Evolutionary conservation across 2,797 vertebrate species (phyloP).

Genomic region (Melanotaenia boesemani): DNA sequence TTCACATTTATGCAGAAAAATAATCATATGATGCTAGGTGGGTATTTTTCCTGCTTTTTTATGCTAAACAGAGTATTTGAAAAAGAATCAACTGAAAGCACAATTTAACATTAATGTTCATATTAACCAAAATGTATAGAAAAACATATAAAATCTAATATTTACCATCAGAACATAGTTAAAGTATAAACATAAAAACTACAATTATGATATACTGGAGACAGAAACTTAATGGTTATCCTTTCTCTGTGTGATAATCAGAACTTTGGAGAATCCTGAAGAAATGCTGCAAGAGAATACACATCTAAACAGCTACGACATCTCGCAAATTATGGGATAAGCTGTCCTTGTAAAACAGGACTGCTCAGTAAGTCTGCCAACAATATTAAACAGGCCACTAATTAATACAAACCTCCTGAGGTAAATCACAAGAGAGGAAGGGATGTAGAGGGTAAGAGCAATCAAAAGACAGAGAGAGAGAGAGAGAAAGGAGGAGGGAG

Average conservation of each 20-base stretch:
- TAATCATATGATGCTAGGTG: background rate
- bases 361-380: constrained; percentile 32
- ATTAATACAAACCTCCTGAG: constrained; percentile 75
- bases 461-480: constrained; percentile 46
- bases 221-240: too few species aligned
- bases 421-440: constrained; percentile 79
- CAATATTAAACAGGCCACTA: constrained; percentile 73
- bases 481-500: constrained; percentile 68
- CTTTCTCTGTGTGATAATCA: background rate
- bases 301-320: constrained; percentile 12
- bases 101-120: background rate
- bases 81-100: background rate
- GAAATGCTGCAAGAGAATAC: background rate
- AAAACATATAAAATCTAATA: background rate
- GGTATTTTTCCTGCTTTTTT: background rate
- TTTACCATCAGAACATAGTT: background rate
- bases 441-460: constrained; percentile 55
- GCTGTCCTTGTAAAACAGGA: constrained; percentile 12
- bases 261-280: background rate
- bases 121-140: background rate
- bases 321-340: constrained; percentile 3
- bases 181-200: background rate
- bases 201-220: background rate
- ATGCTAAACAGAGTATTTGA: background rate
- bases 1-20: constrained; percentile 25